Conservation (phyloP, 2,113 vertebrate genomes). For the Martes martes region DNA sequence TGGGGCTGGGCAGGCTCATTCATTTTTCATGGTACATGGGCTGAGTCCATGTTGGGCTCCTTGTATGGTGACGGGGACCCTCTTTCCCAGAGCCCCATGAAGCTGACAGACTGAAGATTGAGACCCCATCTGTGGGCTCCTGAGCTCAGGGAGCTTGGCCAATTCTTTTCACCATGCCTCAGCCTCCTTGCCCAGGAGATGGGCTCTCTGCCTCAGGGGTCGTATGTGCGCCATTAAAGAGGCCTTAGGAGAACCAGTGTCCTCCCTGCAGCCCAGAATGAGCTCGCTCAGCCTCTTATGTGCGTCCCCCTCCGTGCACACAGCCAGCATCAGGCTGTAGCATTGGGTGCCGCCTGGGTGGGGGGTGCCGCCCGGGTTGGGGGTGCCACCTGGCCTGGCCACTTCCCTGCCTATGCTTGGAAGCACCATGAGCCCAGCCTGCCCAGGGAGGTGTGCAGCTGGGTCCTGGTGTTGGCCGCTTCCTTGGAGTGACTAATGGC, state of each 20-base stretch:
- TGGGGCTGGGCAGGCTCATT: neutral
- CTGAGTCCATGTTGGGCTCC: neutral
- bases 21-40: neutral
- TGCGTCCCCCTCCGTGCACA: accelerated
- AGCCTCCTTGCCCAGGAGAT: neutral
- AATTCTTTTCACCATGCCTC: neutral
- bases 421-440: neutral
- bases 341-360: neutral
- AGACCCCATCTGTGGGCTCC: neutral
- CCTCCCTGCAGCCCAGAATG: neutral
- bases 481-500: neutral
- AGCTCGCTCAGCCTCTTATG: neutral
- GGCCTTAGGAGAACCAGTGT: neutral
- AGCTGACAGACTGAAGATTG: neutral
- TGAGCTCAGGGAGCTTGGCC: neutral
- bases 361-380: neutral
- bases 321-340: accelerated
- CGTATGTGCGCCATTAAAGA: neutral
- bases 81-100: neutral
- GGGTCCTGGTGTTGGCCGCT: neutral
- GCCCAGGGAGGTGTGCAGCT: neutral
- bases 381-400: neutral
- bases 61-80: neutral
- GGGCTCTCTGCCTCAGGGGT: neutral
- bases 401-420: neutral